phyloP scores from a whole-genome alignment of 2,888 invertebrate genomes.

The Achlya flavicornis region DNA sequence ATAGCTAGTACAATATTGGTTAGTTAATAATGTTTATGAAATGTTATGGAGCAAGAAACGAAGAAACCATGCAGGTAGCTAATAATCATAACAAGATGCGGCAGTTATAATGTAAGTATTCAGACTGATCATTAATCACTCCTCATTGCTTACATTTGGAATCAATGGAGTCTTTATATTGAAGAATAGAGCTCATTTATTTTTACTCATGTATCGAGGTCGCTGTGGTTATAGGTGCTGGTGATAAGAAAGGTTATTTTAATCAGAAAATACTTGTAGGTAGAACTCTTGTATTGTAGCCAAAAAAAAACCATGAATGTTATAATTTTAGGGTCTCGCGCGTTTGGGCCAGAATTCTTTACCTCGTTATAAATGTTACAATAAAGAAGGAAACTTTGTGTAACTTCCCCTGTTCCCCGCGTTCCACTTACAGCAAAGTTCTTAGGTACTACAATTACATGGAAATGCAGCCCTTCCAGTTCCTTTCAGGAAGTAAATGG shows the following conservation, averaged over 20 bases:
- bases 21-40: not conserved
- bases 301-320: too few relatives aligned
- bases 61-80: constrained; percentile 12
- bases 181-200: constrained; percentile 57
- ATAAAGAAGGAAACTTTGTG: constrained; percentile 37
- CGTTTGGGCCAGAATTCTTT: constrained; percentile 27
- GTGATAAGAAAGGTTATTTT: constrained; percentile 35
- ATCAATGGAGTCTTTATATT: constrained; percentile 66
- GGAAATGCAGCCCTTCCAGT: constrained; percentile 38
- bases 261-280: not conserved
- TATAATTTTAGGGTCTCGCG: not conserved
- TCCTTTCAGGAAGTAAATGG: constrained; percentile 38
- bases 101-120: constrained; percentile 45
- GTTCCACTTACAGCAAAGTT: constrained; percentile 32
- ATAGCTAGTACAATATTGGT: not conserved
- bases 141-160: constrained; percentile 63
- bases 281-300: not conserved
- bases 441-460: constrained; percentile 41
- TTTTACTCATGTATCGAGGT: constrained; percentile 53
- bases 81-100: constrained; percentile 39
- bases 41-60: constrained; percentile 20
- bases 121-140: constrained; percentile 64
- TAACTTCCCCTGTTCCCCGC: constrained; percentile 34
- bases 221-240: constrained; percentile 32
- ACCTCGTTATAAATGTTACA: constrained; percentile 39